Percentiles rank a stretch among this genome's conserved stretches.
Evolutionary conservation across 1,140 invertebrate species (phyloP).

Genomic region (Penaeus vannamei): DNA sequence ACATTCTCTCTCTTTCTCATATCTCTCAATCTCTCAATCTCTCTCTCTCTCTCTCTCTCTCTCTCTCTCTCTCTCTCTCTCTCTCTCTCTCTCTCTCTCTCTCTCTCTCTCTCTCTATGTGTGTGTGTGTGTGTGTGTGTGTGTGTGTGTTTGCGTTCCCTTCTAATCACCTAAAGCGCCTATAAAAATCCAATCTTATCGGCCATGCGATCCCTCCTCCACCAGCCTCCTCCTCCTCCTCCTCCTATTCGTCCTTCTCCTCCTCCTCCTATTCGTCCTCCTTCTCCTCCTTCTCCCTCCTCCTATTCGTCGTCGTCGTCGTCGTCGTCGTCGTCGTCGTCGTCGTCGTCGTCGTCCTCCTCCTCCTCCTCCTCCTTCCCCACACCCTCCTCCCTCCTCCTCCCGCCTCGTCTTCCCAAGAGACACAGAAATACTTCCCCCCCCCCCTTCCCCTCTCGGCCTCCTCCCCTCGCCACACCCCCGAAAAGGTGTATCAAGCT

Average conservation of each 20-base stretch:
- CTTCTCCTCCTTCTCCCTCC: background rate
- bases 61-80: background rate
- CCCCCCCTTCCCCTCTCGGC: background rate
- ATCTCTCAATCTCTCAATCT: too few species aligned
- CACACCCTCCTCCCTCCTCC: background rate
- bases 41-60: constrained; percentile 12
- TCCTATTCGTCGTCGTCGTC: background rate
- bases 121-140: too few species aligned
- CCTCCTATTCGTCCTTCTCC: background rate
- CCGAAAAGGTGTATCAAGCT: background rate
- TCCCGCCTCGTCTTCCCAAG: background rate
- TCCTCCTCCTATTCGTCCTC: background rate
- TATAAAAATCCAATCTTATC: too few species aligned
- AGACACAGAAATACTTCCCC: background rate
- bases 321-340: too few species aligned
- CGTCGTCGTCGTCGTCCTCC: too few species aligned
- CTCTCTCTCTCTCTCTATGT: too few species aligned
- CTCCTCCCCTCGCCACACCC: background rate
- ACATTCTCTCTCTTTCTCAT: too few species aligned
- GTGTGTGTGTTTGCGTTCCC: too few species aligned
- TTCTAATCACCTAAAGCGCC: too few species aligned
- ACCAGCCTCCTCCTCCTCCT: background rate
- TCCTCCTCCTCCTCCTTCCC: background rate
- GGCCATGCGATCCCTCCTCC: background rate
- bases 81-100: background rate